phyloP scores from a whole-genome alignment of 2,797 vertebrate species.

The Glyptemys insculpta region DNA sequence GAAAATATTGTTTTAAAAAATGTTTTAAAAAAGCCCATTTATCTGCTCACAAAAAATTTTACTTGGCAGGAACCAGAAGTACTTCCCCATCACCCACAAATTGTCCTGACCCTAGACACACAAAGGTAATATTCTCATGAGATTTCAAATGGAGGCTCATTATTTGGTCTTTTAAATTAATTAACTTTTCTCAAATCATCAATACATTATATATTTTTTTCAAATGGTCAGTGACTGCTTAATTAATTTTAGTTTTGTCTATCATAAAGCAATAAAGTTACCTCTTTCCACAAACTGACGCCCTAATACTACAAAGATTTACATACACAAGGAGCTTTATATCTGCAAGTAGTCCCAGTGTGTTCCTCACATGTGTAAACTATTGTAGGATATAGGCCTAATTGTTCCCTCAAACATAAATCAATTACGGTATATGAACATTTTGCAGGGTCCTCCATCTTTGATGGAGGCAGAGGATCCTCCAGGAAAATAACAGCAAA shows the following conservation, averaged over 20 bases:
- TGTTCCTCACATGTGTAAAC: neutral
- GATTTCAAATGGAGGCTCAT: neutral
- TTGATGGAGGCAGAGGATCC: neutral
- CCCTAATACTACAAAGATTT: neutral
- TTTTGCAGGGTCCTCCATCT: neutral
- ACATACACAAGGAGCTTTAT: neutral
- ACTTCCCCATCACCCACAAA: neutral
- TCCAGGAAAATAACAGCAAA: neutral
- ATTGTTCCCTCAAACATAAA: neutral
- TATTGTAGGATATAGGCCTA: neutral
- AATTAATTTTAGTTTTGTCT: neutral
- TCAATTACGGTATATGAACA: neutral
- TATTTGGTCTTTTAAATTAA: neutral
- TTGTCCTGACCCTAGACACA: neutral
- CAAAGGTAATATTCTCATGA: neutral
- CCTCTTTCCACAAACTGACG: neutral
- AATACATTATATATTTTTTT: neutral
- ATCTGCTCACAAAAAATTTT: slow-evolving; percentile 9
- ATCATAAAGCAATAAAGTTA: neutral
- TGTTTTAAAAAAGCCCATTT: slow-evolving; percentile 5
- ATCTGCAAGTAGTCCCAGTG: neutral
- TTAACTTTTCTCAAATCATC: neutral
- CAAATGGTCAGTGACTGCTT: neutral
- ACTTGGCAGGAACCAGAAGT: neutral
- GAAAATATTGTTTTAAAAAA: slow-evolving; percentile 6